Evolutionary conservation across 2,797 vertebrate genomes (phyloP).

Genomic region (Thamnophis elegans): DNA sequence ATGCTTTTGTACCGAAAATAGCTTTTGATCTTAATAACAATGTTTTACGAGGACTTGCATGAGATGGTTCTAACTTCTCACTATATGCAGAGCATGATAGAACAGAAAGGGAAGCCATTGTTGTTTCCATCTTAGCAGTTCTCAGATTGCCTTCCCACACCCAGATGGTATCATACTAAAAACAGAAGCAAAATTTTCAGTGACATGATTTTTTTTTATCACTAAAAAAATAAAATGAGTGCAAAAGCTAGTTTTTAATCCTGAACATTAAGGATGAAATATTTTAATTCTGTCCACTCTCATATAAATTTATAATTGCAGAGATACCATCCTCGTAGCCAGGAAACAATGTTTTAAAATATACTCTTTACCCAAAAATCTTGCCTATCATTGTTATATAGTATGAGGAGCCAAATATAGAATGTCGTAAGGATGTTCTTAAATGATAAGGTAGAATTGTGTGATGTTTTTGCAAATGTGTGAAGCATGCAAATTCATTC

Average conservation of each 20-base stretch:
- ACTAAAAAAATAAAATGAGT: neutral
- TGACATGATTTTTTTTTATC: neutral
- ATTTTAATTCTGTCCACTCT: neutral
- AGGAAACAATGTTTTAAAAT: neutral
- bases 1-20: neutral
- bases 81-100: neutral
- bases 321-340: neutral
- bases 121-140: neutral
- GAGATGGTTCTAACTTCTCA: neutral
- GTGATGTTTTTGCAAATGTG: neutral
- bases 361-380: neutral
- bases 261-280: neutral
- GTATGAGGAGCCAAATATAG: neutral
- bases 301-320: neutral
- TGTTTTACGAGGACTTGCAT: neutral
- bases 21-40: neutral
- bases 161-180: neutral
- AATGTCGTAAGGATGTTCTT: neutral
- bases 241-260: neutral
- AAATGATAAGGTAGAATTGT: neutral
- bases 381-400: neutral
- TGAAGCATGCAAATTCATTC: neutral
- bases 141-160: neutral
- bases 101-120: neutral
- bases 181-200: neutral